Base-by-base conservation (phyloP, 2,888 invertebrate species). In the Chalcis sispes region DNA sequence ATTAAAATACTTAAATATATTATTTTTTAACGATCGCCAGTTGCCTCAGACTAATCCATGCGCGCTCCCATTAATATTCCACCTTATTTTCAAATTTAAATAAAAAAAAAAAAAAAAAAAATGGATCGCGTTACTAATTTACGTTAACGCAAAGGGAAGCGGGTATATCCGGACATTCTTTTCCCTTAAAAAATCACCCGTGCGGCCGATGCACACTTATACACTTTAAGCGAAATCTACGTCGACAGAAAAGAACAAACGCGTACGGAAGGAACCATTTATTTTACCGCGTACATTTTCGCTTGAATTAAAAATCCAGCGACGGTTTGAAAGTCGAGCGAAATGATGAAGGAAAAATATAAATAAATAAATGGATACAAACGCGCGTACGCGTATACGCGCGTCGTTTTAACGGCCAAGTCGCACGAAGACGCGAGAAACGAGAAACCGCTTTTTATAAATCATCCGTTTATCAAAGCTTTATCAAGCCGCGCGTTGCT, bases 391-490 rank as follows among this genome's bases (percentile, higher is more conserved):
- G 29, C 27, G 15, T 46, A 59, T 36, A 69, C 25, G 36, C 42
- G 32, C n/a, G 50, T 13, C 13, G 1, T 0, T 18, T 25, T 65
- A 50, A 56, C 62, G 54, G 66, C 20, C 61, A 27, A 3, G 36
- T 67, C 50, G 75, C 58, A 46, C 64, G 62, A 61, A 69, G 56
- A 69, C 56, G 66, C 23, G 32, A 61, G 36, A n/a, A 59, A 59
- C 46, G 61, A 73, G 40, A n/a, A n/a, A n/a, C 29, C 13, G 42
- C 20, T 46, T 48, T 73, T 59, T 36, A 59, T 54, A 59, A 61
- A 78, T 77, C 76, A 75, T 77, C 75, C 50, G 66, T 54, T 69
- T 61, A 61, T 69, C 62, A 56, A 48, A 8, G 18, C n/a, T 59
- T 64, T 72, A 72, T 64, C 75, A 29, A 13, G 20, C 3, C 42